These are phyloP conservation scores for Petroica traversi DNA, from an alignment of 2,113 vertebrate species.

Conservation along the genomic window DNA sequence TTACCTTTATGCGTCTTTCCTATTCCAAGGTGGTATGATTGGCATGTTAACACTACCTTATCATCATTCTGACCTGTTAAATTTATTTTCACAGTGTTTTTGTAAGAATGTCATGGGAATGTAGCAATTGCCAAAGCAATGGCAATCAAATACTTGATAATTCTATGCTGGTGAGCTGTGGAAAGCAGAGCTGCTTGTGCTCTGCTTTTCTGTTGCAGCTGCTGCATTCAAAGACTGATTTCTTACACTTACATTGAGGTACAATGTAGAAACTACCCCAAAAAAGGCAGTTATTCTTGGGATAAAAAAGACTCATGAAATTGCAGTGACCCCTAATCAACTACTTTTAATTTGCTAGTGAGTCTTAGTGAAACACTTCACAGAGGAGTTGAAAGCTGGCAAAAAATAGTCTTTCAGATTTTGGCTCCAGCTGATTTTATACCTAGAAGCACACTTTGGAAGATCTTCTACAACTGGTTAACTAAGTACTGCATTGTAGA, in stretches of 20 bases:
- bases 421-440: constrained; percentile 37
- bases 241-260: not conserved
- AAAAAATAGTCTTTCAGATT: constrained; percentile 10
- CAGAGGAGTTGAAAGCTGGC: not conserved
- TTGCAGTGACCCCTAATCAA: not conserved
- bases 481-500: constrained; percentile 32
- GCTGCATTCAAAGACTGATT: not conserved
- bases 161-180: not conserved
- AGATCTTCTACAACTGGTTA: not conserved
- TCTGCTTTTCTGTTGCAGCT: not conserved
- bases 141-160: not conserved
- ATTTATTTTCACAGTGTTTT: not conserved
- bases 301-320: not conserved
- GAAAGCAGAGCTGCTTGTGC: not conserved
- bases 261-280: not conserved
- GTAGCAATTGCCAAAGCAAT: not conserved
- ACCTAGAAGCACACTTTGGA: constrained; percentile 3
- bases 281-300: not conserved
- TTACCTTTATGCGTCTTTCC: not conserved
- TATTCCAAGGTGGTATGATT: not conserved
- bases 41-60: not conserved
- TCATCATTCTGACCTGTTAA: not conserved
- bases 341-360: not conserved
- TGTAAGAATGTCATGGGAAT: not conserved
- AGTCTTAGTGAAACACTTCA: not conserved